Percentiles rank a stretch among this genome's conserved stretches.
These are phyloP conservation scores for Lepeophtheirus salmonis DNA, from an alignment of 1,140 invertebrate species.

Conservation along the genomic window DNA sequence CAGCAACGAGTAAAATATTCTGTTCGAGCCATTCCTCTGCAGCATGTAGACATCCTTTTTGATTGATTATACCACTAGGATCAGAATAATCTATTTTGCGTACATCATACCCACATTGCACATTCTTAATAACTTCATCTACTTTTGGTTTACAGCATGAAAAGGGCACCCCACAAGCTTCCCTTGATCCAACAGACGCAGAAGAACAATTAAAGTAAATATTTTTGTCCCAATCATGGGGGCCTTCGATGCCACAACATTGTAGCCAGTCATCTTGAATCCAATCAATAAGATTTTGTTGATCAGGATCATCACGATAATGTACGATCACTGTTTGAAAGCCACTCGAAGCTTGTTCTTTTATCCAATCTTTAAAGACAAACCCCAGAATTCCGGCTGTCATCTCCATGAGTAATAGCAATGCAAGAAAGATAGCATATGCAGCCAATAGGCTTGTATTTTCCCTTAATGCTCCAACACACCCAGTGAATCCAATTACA, in stretches of 20 bases:
- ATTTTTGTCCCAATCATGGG: conserved; percentile 88
- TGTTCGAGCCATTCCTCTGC: conserved; percentile 82
- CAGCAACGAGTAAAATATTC: conserved; percentile 77
- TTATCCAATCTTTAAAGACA: conserved; percentile 92
- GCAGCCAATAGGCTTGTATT: conserved; percentile 69
- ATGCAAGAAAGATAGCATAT: conserved; percentile 79
- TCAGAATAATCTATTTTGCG: conserved; percentile 66
- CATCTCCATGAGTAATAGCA: conserved; percentile 72
- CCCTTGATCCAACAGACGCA: conserved; percentile 54
- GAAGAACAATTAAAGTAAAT: conserved; percentile 94
- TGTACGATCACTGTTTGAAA: conserved; percentile 83
- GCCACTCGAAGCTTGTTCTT: conserved; percentile 69
- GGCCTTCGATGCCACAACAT: conserved; percentile 86
- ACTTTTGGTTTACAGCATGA: conserved; percentile 75
- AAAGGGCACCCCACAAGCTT: conserved; percentile 93
- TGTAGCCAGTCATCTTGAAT: conserved; percentile 92
- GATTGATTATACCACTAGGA: conserved; percentile 73
- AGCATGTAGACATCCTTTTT: conserved; percentile 75
- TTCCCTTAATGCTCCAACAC: conserved; percentile 34
- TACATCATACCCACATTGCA: conserved; percentile 76
- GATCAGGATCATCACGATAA: conserved; percentile 89
- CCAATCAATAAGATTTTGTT: conserved; percentile 95
- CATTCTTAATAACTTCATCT: conserved; percentile 51
- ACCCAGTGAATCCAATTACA: conserved; percentile 85
- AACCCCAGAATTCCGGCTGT: conserved; percentile 75